phyloP scores from a whole-genome alignment of 2,113 vertebrate species.

The Gnathonemus longibarbis region DNA sequence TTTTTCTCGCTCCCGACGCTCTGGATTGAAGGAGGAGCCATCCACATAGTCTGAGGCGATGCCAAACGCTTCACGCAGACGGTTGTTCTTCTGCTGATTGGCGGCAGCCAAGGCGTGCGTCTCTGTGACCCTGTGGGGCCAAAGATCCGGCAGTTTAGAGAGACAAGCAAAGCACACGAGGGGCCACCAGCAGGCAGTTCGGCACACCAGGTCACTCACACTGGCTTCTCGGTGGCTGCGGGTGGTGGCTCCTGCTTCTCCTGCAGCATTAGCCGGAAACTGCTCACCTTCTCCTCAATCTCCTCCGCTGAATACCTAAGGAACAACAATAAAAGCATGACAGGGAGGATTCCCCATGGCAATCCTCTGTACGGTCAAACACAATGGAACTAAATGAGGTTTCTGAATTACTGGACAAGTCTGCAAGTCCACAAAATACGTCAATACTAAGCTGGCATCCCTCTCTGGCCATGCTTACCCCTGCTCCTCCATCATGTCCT shows the following conservation, averaged over 20 bases:
- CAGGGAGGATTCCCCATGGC: background rate
- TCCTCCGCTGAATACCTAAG: constrained; percentile 78
- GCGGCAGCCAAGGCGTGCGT: constrained; percentile 84
- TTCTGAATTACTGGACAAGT: background rate
- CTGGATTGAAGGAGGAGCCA: constrained; percentile 82
- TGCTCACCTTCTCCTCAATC: constrained; percentile 86
- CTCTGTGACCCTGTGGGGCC: constrained; percentile 64
- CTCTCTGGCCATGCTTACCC: constrained; percentile 65
- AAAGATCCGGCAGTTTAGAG: background rate
- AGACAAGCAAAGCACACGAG: background rate
- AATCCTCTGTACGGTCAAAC: background rate
- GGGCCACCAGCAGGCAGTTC: background rate
- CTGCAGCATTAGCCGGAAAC: constrained; percentile 84
- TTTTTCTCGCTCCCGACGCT: constrained; percentile 69
- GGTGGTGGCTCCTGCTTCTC: constrained; percentile 73
- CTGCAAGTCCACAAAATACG: background rate
- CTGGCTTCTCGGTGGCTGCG: constrained; percentile 49
- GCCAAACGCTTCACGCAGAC: constrained; percentile 78
- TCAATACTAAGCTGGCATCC: background rate
- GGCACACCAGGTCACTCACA: constrained; percentile 38
- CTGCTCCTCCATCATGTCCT: constrained; percentile 94
- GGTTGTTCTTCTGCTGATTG: constrained; percentile 85
- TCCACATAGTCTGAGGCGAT: constrained; percentile 82
- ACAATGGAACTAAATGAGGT: background rate
- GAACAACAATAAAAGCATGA: background rate